Percentiles rank a stretch among this genome's conserved stretches.
Evolutionary conservation across 2,113 vertebrate species (phyloP).

Genomic region (Pontoporia blainvillei): DNA sequence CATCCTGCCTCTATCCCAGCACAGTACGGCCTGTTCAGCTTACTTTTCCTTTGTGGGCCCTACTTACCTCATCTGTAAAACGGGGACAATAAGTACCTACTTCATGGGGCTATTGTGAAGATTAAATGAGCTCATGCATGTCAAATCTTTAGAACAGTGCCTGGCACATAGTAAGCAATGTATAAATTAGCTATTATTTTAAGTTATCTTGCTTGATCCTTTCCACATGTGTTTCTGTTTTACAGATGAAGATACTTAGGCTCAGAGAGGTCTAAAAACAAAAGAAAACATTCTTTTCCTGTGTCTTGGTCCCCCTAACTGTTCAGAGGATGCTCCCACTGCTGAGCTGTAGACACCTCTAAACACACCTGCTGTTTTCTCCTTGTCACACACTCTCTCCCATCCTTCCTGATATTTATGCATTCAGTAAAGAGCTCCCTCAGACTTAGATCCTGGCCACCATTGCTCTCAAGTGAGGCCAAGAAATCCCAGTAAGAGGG

Average conservation of each 20-base stretch:
- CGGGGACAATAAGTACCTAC: background rate
- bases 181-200: background rate
- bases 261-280: background rate
- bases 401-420: background rate
- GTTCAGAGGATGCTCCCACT: background rate
- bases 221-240: background rate
- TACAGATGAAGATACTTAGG: background rate
- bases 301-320: background rate
- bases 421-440: background rate
- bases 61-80: background rate
- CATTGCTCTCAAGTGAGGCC: background rate
- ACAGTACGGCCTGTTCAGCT: background rate
- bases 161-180: background rate
- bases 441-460: background rate
- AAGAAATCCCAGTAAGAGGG: background rate
- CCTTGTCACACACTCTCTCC: background rate
- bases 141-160: background rate
- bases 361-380: background rate
- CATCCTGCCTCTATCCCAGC: background rate
- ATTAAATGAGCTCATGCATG: background rate
- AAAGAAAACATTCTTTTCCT: background rate
- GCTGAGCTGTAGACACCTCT: background rate
- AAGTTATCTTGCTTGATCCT: background rate
- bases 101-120: background rate
- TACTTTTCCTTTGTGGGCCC: background rate